Evolutionary conservation across 2,113 vertebrate species (phyloP).

Genomic region (Pitta sordida): DNA sequence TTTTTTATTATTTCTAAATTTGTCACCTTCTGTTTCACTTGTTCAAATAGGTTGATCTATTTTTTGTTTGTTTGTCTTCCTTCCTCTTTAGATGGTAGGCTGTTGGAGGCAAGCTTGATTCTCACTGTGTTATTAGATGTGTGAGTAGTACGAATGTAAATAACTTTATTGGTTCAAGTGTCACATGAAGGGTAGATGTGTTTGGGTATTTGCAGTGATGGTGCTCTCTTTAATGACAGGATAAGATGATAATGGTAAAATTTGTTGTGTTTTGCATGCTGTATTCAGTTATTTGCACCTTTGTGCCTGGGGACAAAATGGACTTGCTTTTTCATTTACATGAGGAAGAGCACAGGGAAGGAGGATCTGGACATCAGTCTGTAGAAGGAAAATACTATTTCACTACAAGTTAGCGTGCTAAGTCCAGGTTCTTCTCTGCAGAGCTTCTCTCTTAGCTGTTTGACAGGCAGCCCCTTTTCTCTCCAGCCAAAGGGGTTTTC

Average conservation of each 20-base stretch:
- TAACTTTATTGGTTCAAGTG: not conserved
- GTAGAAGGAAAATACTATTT: not conserved
- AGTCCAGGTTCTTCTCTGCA: not conserved
- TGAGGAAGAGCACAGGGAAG: not conserved
- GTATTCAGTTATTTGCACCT: rapidly evolving
- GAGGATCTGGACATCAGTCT: not conserved
- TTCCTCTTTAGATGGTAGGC: not conserved
- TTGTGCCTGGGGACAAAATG: not conserved
- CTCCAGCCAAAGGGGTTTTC: not conserved
- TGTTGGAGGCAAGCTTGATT: not conserved
- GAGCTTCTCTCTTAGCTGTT: not conserved
- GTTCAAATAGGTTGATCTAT: not conserved
- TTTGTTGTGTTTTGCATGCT: not conserved
- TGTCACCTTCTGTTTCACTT: not conserved
- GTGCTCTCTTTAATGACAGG: not conserved
- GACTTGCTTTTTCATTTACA: not conserved
- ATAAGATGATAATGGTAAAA: not conserved
- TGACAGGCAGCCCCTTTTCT: not conserved
- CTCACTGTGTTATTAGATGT: not conserved
- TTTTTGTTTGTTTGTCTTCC: not conserved
- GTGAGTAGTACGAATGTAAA: not conserved
- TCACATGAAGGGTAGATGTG: not conserved
- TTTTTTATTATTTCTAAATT: not conserved
- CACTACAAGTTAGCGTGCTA: not conserved
- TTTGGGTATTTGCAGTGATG: not conserved